Conservation (phyloP, 2,113 vertebrate species). For the Montifringilla adamsi region DNA sequence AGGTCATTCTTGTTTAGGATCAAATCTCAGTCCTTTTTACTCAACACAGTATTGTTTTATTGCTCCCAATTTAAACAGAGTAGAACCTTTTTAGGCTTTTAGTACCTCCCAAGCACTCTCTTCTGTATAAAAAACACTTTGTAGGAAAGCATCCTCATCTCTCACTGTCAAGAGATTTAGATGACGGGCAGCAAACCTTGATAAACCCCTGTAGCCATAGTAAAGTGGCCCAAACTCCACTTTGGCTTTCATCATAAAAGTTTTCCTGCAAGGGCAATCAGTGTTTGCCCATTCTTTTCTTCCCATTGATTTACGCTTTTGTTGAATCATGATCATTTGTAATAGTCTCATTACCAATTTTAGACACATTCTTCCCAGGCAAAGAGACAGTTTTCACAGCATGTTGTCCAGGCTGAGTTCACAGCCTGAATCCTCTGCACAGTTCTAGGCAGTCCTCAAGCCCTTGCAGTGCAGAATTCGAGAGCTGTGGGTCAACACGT, state of each 20-base stretch:
- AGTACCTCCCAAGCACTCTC: neutral
- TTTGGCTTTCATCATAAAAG: neutral
- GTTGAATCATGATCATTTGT: neutral
- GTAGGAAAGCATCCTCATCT: neutral
- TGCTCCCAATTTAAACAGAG: neutral
- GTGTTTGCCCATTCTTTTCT: neutral
- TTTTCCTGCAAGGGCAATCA: neutral
- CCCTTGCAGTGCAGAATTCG: neutral
- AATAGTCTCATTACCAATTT: neutral
- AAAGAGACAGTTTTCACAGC: neutral
- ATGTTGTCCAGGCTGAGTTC: neutral
- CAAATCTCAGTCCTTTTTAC: neutral
- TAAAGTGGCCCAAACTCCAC: neutral
- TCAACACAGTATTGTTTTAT: neutral
- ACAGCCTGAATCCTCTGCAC: neutral
- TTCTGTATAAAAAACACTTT: neutral
- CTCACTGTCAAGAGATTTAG: neutral
- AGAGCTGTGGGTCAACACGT: accelerated
- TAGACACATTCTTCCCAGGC: neutral
- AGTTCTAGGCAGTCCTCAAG: neutral
- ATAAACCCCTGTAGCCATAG: neutral
- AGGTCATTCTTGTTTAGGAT: neutral
- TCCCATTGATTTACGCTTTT: neutral
- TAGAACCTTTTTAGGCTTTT: neutral
- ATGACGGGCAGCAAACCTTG: neutral